Evolutionary conservation across 64 coral and sea anemone species (phyloP).

Genomic region (Montipora foliosa): DNA sequence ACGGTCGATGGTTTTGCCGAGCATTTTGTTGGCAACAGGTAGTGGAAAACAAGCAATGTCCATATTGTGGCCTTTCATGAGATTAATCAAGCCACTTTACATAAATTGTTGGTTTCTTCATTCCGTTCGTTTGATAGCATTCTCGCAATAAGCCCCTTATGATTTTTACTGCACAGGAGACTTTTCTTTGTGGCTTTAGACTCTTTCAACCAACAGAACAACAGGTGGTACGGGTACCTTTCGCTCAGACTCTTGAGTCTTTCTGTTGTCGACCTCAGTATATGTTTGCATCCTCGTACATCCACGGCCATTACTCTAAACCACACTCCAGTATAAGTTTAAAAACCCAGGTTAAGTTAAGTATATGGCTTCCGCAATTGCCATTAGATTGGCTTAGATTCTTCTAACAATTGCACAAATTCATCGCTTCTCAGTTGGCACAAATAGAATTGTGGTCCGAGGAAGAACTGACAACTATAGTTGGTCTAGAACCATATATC

Average conservation of each 20-base stretch:
- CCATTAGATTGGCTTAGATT: neutral
- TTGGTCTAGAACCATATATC: too few species aligned
- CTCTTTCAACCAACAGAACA: neutral
- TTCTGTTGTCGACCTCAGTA: neutral
- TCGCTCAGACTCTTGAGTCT: neutral
- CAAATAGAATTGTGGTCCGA: too few species aligned
- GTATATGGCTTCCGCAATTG: too few species aligned
- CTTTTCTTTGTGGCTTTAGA: neutral
- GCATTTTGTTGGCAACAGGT: neutral
- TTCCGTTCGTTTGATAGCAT: neutral
- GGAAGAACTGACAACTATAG: too few species aligned
- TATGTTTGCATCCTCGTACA: too few species aligned
- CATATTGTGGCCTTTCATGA: neutral
- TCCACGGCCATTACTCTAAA: too few species aligned
- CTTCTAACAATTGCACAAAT: too few species aligned
- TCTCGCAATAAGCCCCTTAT: neutral
- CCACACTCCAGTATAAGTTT: too few species aligned
- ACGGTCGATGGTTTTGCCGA: neutral
- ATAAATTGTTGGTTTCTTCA: neutral
- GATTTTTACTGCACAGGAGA: neutral
- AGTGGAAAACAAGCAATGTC: neutral
- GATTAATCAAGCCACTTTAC: neutral
- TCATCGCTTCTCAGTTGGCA: too few species aligned
- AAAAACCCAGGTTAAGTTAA: too few species aligned
- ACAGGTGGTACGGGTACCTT: constrained; percentile 13